Evolutionary conservation across 2,888 invertebrate genomes (phyloP), one percentile per base, ranked within the genome.

Genomic region (Nymphalis c-album): DNA sequence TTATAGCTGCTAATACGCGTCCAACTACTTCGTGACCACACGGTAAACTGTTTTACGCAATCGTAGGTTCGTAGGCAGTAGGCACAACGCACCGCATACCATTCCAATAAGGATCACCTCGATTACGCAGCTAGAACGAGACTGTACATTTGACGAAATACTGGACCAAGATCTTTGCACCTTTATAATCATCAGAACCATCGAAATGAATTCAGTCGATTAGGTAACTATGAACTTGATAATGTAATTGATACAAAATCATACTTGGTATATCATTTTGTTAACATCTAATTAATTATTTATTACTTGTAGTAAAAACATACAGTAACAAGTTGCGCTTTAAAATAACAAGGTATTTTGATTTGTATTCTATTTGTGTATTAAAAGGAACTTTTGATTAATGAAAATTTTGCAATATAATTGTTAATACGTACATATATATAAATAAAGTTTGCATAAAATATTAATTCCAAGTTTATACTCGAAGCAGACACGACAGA

Each of bases 51-150:
- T 64, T 80, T 79, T 79, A 79, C 80, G 80, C 79, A 81, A 81
- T 75, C 63, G 63, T 60, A 55, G 53, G 31, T n/a, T 75, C 58
- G 63, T 61, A 53, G 31, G 53, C 53, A 53, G 53, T n/a, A 68
- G 67, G 74, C 81, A 84, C 80, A 75, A 76, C 75, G 79, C 81
- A 76, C 84, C 81, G 86, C 87, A 89, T 89, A 86, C 90, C 86
- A 87, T 82, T 84, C 83, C 84, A 86, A 85, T 83, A 89, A 88
- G 89, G 88, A 88, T 86, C 88, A 83, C 87, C 86, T 85, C 87
- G 85, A 87, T 87, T 86, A 88, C 87, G 81, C 79, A 82, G 84
- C 81, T 82, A 74, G 84, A 85, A 83, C 81, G 75, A 81, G 81
- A 82, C 85, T 78, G 80, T 83, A 83, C 82, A 85, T 85, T 82